Conservation (phyloP, 1,140 invertebrate species). For the Ceratosolen solmsi region DNA sequence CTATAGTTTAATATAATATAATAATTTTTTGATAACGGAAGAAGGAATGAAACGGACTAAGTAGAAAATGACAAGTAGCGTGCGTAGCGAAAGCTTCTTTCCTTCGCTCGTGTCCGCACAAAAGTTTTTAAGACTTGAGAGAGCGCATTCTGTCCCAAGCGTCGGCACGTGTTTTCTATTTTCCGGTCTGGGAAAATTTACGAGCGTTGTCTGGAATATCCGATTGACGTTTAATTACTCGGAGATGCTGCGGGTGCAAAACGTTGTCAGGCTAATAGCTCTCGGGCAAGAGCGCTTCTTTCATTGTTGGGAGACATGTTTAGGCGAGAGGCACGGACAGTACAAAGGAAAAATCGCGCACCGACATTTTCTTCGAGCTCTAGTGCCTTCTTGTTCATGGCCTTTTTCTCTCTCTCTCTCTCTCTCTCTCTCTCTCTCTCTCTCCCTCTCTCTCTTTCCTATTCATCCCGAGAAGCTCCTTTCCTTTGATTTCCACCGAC, state of each 20-base stretch:
- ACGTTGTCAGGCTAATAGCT: background rate
- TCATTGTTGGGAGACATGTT: background rate
- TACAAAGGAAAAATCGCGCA: background rate
- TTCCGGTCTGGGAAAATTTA: constrained; percentile 27
- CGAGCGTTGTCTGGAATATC: background rate
- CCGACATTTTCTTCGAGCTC: background rate
- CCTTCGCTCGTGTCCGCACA: background rate
- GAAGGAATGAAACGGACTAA: too few relatives aligned
- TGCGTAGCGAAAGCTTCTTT: background rate
- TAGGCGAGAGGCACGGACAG: background rate
- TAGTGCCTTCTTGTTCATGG: background rate
- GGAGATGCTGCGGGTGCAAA: background rate
- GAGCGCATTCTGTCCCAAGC: too few relatives aligned
- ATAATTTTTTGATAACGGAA: too few relatives aligned
- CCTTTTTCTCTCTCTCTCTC: background rate
- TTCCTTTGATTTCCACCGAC: background rate
- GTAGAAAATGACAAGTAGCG: background rate
- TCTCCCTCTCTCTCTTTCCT: background rate
- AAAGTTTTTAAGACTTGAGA: too few relatives aligned
- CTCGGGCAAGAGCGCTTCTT: background rate
- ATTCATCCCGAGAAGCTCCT: too few relatives aligned
- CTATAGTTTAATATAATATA: too few relatives aligned
- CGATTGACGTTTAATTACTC: constrained; percentile 44
- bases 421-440: background rate
- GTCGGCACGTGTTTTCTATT: background rate